These are phyloP conservation scores for Brenthis ino DNA, from an alignment of 2,888 invertebrate species.

Conservation along the genomic window DNA sequence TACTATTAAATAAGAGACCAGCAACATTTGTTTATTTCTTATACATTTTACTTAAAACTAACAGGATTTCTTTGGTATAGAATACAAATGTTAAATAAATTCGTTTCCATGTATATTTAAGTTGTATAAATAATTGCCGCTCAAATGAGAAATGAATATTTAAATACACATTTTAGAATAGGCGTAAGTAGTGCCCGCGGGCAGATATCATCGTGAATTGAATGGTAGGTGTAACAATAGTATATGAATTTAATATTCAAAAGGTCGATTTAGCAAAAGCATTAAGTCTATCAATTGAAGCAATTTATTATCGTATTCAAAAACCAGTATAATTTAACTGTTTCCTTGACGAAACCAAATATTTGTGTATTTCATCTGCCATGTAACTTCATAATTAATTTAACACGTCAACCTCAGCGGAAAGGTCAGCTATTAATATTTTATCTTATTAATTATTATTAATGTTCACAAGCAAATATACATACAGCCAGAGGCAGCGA, in stretches of 20 bases:
- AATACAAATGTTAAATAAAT: background rate
- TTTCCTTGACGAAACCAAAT: conserved; percentile 6
- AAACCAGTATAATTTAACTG: background rate
- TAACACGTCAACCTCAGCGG: conserved; percentile 14
- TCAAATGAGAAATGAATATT: conserved; percentile 16
- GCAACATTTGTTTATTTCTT: conserved; percentile 11
- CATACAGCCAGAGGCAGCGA: conserved; percentile 12
- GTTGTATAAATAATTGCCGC: conserved; percentile 3
- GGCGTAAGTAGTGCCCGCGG: conserved; percentile 18
- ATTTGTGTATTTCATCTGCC: conserved; percentile 9
- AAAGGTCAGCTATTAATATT: conserved; percentile 25
- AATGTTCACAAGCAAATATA: conserved; percentile 3
- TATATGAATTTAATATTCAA: conserved; percentile 13
- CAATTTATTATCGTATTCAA: conserved; percentile 1
- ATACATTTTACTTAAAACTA: background rate
- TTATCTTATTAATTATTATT: conserved; percentile 23
- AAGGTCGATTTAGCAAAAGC: conserved; percentile 6
- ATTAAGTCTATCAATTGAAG: conserved; percentile 6
- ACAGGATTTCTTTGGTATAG: background rate
- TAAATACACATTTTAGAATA: conserved; percentile 14
- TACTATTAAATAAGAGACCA: conserved; percentile 20
- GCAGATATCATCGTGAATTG: conserved; percentile 13
- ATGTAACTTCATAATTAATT: conserved; percentile 26
- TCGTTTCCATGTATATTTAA: background rate
- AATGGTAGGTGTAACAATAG: conserved; percentile 15